A percentile compares a stretch with the other conserved stretches of the same genome.
phyloP scores from a whole-genome alignment of 2,888 invertebrate species.

The Parthenolecanium corni region DNA sequence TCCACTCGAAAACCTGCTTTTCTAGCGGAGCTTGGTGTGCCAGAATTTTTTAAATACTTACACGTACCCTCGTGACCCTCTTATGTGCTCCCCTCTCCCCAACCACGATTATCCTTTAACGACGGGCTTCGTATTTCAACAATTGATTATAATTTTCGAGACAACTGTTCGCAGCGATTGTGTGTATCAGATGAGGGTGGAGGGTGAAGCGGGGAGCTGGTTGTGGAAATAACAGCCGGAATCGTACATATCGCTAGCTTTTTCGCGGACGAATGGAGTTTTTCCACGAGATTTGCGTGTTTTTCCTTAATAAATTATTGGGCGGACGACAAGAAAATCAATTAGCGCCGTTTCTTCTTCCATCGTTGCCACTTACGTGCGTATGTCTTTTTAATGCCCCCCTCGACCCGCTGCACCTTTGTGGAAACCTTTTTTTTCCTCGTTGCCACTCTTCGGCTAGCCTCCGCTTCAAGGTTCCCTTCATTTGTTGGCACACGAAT shows the following conservation, averaged over 20 bases:
- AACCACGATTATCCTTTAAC: too few species aligned
- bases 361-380: too few species aligned
- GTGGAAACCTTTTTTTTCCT: conserved; percentile 8
- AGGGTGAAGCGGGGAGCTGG: too few species aligned
- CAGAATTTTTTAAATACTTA: too few species aligned
- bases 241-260: background rate
- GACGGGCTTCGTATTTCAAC: background rate
- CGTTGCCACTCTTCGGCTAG: background rate
- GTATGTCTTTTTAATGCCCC: conserved; percentile 2
- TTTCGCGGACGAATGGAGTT: conserved; percentile 24
- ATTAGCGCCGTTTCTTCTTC: conserved; percentile 28
- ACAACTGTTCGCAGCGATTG: conserved; percentile 1
- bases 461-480: too few species aligned
- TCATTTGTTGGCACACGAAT: too few species aligned
- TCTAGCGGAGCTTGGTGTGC: too few species aligned
- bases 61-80: too few species aligned
- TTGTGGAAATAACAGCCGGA: too few species aligned
- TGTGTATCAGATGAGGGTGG: too few species aligned
- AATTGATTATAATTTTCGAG: conserved; percentile 26
- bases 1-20: too few species aligned
- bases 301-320: conserved; percentile 28
- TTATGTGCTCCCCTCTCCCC: too few species aligned
- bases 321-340: conserved; percentile 28
- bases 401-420: background rate
- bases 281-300: conserved; percentile 22